These are phyloP conservation scores for Macquaria australasica DNA, from an alignment of 2,113 vertebrate genomes.

Conservation along the genomic window DNA sequence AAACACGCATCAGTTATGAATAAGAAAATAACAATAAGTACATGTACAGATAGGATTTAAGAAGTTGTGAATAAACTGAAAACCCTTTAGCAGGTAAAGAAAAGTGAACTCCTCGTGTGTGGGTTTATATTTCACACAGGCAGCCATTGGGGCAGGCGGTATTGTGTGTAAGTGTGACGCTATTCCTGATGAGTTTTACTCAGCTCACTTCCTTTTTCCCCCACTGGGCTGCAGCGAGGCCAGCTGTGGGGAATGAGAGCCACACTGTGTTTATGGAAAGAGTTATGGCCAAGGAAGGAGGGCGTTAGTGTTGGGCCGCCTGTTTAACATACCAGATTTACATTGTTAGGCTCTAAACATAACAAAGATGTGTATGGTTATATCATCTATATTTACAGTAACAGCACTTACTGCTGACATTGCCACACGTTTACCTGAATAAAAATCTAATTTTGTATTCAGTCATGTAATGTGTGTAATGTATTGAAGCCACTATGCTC, in stretches of 20 bases:
- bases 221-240: slow-evolving; percentile 24
- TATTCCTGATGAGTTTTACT: background rate
- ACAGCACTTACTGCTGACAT: background rate
- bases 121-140: slow-evolving; percentile 4
- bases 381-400: background rate
- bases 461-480: background rate
- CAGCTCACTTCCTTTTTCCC: slow-evolving; percentile 32
- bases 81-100: background rate
- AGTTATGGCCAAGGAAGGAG: slow-evolving; percentile 1
- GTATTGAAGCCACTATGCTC: background rate
- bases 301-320: background rate
- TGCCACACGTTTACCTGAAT: background rate
- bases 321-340: slow-evolving; percentile 21
- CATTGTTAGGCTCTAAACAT: slow-evolving; percentile 2
- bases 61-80: background rate
- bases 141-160: slow-evolving; percentile 24
- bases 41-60: background rate
- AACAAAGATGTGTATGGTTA: background rate
- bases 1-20: background rate
- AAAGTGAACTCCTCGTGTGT: background rate
- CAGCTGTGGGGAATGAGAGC: slow-evolving; percentile 33
- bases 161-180: background rate
- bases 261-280: slow-evolving; percentile 49
- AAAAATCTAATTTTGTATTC: background rate
- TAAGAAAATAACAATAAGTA: background rate